Base-by-base conservation (phyloP, 2,888 invertebrate genomes). In the Ceramica pisi region DNA sequence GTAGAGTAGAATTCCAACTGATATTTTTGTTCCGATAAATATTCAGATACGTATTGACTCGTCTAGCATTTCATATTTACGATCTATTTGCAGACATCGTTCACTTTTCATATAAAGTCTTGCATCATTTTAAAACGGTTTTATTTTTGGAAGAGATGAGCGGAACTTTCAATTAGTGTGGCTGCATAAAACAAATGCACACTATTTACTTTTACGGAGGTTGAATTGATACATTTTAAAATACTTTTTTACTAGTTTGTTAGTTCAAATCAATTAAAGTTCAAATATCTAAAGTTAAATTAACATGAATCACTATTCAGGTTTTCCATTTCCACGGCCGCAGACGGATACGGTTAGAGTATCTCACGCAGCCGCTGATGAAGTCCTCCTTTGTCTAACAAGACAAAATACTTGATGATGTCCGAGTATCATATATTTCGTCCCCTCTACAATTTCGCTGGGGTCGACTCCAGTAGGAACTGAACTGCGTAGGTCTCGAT, bases 401-500 rank as follows among this genome's bases (percentile, higher is more conserved):
- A 63, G 41, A 41, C 41, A 51, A 31, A 14, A 31, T 23, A 31
- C 10, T 46, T 57, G 55, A 48, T 63, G 53, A 50, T 59, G 10
- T 81, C 61, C 50, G 65, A 26, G 3, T 46, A 55, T 31, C 50
- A 46, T 63, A 56, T 50, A 35, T 66, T 65, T 41, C 61, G 63
- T 65, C 61, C 81, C 77, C 81, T 69, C 46, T 38, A 38, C 55
- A 44, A 50, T 56, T n/a, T 48, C 46, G 53, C n/a, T 67, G 19
- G 38, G 56, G 56, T 64, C 21, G 50, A 21, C n/a, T 53, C 3
- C 3, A 6, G 12, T 23, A 48, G 50, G 31, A 76, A 71, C 60
- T 59, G 50, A 67, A 76, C 78, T 41, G 81, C 56, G 60, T 64
- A 38, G 14, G 31, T 61, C 64, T 67, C 16, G 71, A 61, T 64